phyloP scores from a whole-genome alignment of 2,888 invertebrate species.

The Dynastes hyllus region DNA sequence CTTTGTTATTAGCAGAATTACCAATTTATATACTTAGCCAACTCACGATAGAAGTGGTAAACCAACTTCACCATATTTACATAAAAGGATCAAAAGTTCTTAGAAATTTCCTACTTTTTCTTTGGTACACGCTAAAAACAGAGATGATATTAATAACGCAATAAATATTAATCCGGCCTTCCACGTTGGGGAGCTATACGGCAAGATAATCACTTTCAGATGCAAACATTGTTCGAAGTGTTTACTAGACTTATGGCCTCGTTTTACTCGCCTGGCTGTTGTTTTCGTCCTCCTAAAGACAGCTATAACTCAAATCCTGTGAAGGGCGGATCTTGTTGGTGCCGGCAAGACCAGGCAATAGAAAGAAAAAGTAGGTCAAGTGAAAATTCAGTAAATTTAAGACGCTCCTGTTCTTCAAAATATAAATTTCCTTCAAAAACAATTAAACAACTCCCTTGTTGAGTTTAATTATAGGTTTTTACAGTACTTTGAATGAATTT shows the following conservation, averaged over 20 bases:
- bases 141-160: background rate
- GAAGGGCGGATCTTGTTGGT: conserved; percentile 31
- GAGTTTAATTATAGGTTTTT: no score
- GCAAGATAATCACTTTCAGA: conserved; percentile 21
- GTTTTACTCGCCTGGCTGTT: conserved; percentile 1
- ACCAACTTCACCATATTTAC: no score
- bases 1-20: no score
- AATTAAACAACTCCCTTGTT: no score
- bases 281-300: conserved; percentile 30
- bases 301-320: conserved; percentile 31
- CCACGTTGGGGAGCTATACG: background rate
- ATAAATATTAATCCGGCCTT: conserved; percentile 23
- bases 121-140: no score
- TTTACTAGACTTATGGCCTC: conserved; percentile 32
- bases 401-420: background rate
- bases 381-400: background rate
- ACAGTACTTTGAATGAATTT: no score
- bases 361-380: conserved; percentile 45
- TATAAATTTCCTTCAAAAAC: no score
- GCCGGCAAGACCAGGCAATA: conserved; percentile 43
- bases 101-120: no score
- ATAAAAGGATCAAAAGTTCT: no score
- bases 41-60: no score
- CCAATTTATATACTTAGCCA: no score
- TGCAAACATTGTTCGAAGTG: conserved; percentile 5